phyloP scores from a whole-genome alignment of 2,113 vertebrate genomes.

The Cacatua alba region DNA sequence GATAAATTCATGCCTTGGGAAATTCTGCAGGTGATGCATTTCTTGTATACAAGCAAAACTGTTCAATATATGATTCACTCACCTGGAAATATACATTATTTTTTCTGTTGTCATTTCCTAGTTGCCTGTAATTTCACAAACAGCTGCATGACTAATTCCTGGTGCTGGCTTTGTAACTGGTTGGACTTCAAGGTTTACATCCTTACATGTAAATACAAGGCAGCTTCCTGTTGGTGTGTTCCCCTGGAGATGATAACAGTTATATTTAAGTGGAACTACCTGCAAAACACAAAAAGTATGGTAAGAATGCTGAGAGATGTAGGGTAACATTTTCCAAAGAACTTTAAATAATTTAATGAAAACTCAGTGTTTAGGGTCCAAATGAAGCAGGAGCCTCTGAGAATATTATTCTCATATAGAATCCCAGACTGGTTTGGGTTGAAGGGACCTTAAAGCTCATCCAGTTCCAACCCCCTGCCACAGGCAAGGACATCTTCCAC shows the following conservation, averaged over 20 bases:
- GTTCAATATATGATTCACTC: neutral
- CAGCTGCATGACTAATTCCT: neutral
- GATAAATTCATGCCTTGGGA: neutral
- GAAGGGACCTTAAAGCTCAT: neutral
- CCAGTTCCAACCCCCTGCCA: neutral
- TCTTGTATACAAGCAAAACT: neutral
- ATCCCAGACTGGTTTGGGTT: neutral
- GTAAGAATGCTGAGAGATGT: neutral
- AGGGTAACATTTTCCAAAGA: neutral
- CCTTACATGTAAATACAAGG: neutral
- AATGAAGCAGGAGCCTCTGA: neutral
- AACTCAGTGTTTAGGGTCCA: neutral
- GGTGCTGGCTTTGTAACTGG: neutral
- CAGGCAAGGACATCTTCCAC: neutral
- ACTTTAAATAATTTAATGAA: neutral
- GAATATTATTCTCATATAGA: neutral
- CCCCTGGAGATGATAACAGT: neutral
- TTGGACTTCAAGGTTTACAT: neutral
- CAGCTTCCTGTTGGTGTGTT: neutral
- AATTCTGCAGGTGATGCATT: neutral
- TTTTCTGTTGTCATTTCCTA: conserved; percentile 38
- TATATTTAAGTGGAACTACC: neutral
- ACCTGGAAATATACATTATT: neutral
- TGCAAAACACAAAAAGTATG: neutral
- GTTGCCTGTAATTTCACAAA: neutral